Evolutionary conservation across 2,888 invertebrate genomes (phyloP), one percentile per base, ranked within the genome.

Genomic region (Dermolepida albohirtum): DNA sequence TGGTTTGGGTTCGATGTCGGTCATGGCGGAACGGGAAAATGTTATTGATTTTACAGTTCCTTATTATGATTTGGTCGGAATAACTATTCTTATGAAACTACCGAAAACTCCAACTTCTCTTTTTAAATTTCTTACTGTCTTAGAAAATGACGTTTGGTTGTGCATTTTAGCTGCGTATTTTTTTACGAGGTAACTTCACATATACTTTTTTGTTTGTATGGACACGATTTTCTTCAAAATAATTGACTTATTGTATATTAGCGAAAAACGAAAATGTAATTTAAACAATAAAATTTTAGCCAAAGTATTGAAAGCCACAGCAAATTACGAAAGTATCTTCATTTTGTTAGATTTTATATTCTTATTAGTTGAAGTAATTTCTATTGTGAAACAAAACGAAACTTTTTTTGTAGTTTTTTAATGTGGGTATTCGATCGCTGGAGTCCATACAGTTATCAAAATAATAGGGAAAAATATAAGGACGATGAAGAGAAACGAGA

Each of bases 41-140:
- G 96, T 97, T 0, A 95, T 98, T 1, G 98, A 98, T 83, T 98
- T 98, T 81, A 98, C 98, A 0, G 96, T 98, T 0, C 98, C 98
- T 0, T 98, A 96, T 82, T 98, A 98, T 83, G 98, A 99, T 85
- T 87, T 98, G 73, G 98, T 98, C 0, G 98, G 98, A 0, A 95
- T 97, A 63, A 96, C 97, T 0, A 98, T 99, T 73, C 87, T 98
- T 80, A 97, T 98, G 96, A 92, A 92, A 80, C 89, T 95, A 73
- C 94, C 96, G 0, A 91, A 91, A 75, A 91, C 94, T 0, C 92
- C 94, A 27, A 96, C 97, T 5, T 96, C 97, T 0, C 86, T 98
- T 29, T 98, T 98, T 83, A 97, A 97, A 85, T 98, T 98, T 83
- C 87, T 98, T 73, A 97, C 96, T 1, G 98, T 98, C 22, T 84